Percentiles rank a stretch among this genome's conserved stretches.
Conservation (phyloP, 2,888 invertebrate genomes). For the Trisateles emortualis region DNA sequence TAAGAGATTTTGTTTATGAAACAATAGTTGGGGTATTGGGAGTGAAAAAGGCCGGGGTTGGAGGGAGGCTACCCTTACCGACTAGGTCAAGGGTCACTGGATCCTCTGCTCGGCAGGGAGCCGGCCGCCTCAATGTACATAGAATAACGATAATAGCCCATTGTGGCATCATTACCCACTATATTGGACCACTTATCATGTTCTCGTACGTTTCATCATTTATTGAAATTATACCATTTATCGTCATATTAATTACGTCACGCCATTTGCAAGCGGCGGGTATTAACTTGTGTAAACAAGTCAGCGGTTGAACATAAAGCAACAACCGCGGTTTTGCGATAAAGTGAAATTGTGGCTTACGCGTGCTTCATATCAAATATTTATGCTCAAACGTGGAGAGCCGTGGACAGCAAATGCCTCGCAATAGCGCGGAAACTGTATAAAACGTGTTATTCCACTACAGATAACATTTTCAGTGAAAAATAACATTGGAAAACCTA, state of each 20-base stretch:
- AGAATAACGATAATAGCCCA: conserved; percentile 70
- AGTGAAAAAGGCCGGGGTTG: conserved; percentile 44
- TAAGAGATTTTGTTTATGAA: conserved; percentile 45
- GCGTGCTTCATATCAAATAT: conserved; percentile 69
- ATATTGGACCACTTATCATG: conserved; percentile 66
- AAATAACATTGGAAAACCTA: conserved; percentile 52
- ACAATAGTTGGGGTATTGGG: conserved; percentile 52
- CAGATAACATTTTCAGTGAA: conserved; percentile 64
- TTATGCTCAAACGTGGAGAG: conserved; percentile 58
- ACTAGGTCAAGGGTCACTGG: conserved; percentile 73
- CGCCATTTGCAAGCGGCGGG: conserved; percentile 38
- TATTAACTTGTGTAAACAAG: conserved; percentile 52
- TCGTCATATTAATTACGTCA: conserved; percentile 33
- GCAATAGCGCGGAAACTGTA: conserved; percentile 57
- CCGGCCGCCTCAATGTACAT: conserved; percentile 56
- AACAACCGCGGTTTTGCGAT: conserved; percentile 49
- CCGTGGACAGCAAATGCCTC: conserved; percentile 53
- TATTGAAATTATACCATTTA: conserved; percentile 37
- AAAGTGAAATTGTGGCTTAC: conserved; percentile 63
- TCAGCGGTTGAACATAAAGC: conserved; percentile 52
- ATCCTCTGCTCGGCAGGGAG: conserved; percentile 51
- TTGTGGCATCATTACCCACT: conserved; percentile 64
- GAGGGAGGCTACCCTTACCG: conserved; percentile 50
- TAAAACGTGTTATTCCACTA: conserved; percentile 62
- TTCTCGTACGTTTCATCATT: conserved; percentile 46